Evolutionary conservation across 2,113 vertebrate species (phyloP), one percentile per base, ranked within the genome.

Genomic region (Trematomus loennbergii): DNA sequence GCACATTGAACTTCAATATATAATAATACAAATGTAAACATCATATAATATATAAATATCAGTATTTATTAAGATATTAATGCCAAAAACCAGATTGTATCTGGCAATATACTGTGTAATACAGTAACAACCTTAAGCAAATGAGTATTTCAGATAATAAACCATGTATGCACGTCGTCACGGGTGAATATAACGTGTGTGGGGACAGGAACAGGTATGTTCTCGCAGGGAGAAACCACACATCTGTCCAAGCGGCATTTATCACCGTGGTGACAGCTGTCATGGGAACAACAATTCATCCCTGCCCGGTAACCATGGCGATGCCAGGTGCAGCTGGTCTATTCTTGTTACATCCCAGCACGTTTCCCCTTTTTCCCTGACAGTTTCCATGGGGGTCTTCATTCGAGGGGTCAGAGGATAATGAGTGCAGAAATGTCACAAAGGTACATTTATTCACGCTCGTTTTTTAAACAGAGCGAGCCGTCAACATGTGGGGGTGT

Each of bases 281-380:
- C 79, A 84, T 79, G 74, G 78, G 55, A 85, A 87, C 80, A 82
- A 76, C 77, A 59, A 40, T 18, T 43, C 29, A 46, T 40, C 40
- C 1, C 40, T 49, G 57, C 52, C 50, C 7, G 17, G 81, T 89
- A 64, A 81, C 89, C 87, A 89, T 78, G 76, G 73, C 1, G 48
- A 89, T 54, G 40, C 25, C 53, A 50, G 58, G 65, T 43, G 62
- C 58, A 36, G 53, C 50, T 3, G 12, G 63, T 53, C 71, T 87
- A 76, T 87, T 87, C 54, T 70, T 60, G 25, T 72, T 59, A 18
- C 71, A 33, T 12, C 2, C 1, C 20, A 65, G 36, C 61, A 46
- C n/a, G n/a, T n/a, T n/a, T n/a, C n/a, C n/a, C n/a, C 66, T 7
- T 68, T 16, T 13, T 13, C 18, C 43, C 3, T 0, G 8, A 48